These are phyloP conservation scores for Bombus terrestris DNA, from an alignment of 1,140 invertebrate genomes.

Conservation along the genomic window DNA sequence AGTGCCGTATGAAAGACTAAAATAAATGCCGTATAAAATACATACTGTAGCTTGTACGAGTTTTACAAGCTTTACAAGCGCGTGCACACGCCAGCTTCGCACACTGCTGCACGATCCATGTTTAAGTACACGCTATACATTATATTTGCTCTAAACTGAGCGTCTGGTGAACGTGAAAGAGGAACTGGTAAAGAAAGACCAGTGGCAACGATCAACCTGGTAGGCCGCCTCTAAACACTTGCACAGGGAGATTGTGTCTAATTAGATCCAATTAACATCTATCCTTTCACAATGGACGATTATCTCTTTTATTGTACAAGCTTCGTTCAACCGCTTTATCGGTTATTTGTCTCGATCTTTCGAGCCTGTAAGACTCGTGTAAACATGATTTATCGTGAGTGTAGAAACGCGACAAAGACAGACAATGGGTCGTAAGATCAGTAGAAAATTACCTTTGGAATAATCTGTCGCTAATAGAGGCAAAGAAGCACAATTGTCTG, in stretches of 20 bases:
- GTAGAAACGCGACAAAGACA: background rate
- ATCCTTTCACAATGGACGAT: background rate
- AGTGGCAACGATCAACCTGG: background rate
- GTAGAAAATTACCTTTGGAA: background rate
- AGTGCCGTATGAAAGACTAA: background rate
- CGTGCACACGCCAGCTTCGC: no score
- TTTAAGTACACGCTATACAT: background rate
- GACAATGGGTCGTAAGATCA: no score
- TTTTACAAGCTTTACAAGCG: background rate
- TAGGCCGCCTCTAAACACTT: background rate
- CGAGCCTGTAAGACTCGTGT: background rate
- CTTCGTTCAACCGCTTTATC: background rate
- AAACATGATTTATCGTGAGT: background rate
- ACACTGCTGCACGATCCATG: no score
- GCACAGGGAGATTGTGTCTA: background rate
- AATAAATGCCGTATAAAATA: background rate
- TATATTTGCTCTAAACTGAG: background rate
- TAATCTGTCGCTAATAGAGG: background rate
- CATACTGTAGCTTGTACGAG: background rate
- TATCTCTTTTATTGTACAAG: background rate
- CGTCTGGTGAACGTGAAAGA: background rate
- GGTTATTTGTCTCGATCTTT: no score
- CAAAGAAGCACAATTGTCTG: background rate
- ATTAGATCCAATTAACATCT: background rate
- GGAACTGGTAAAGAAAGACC: background rate